Percentiles rank a stretch among this genome's conserved stretches.
phyloP scores from a whole-genome alignment of 2,797 vertebrate species.

The Acanthurus lineatus region DNA sequence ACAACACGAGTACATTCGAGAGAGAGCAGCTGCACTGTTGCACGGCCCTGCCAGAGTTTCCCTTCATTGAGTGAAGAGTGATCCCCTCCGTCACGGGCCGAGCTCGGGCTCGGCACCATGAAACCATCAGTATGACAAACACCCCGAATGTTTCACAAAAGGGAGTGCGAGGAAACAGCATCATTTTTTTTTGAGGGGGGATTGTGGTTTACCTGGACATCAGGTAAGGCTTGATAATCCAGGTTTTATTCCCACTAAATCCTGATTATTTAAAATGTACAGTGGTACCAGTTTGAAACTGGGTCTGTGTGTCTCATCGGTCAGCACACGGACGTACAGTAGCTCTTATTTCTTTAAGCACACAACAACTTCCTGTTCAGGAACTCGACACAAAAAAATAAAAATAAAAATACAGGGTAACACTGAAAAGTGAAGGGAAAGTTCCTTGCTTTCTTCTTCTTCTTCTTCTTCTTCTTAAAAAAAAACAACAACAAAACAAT shows the following conservation, averaged over 20 bases:
- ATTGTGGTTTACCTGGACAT: conserved; percentile 56
- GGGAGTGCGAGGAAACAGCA: conserved; percentile 48
- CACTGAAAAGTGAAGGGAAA: conserved; percentile 69
- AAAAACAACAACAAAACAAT: too few species aligned
- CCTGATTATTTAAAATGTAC: conserved; percentile 32
- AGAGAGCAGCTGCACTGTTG: conserved; percentile 61
- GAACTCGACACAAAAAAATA: too few species aligned
- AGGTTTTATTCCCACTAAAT: conserved; percentile 39
- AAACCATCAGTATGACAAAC: conserved; percentile 14
- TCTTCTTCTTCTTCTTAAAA: not conserved
- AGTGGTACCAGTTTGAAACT: conserved; percentile 33
- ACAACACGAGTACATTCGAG: conserved; percentile 58
- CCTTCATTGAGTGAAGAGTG: conserved; percentile 46
- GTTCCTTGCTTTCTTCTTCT: conserved; percentile 44
- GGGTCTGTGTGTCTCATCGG: conserved; percentile 37
- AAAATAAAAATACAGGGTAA: conserved; percentile 44
- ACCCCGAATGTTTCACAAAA: conserved; percentile 3
- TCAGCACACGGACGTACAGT: conserved; percentile 30
- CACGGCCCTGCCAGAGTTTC: conserved; percentile 62
- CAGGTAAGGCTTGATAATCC: conserved; percentile 56
- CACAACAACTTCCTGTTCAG: conserved; percentile 37
- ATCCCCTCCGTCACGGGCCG: conserved; percentile 34
- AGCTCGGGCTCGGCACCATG: conserved; percentile 37
- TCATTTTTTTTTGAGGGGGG: conserved; percentile 21
- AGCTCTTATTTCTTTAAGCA: conserved; percentile 45